Conservation (phyloP, 2,113 vertebrate genomes). For the Hiodon tergisus region DNA sequence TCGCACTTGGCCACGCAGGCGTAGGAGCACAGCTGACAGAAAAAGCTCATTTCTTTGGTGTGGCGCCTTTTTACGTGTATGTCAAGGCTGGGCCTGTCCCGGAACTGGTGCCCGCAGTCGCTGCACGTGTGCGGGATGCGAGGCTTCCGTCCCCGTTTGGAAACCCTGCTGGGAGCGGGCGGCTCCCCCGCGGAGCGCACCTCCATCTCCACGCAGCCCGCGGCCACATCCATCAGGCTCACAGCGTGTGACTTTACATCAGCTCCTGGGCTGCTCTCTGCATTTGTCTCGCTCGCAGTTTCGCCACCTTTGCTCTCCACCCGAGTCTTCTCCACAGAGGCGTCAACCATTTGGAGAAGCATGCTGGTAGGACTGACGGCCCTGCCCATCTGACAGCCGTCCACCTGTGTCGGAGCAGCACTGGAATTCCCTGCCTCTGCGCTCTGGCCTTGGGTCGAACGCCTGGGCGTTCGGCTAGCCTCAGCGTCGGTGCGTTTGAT, state of each 20-base stretch:
- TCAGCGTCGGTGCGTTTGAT: neutral
- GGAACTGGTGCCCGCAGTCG: slow-evolving; percentile 63
- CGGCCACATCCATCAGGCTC: neutral
- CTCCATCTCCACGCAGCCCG: neutral
- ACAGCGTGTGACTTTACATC: slow-evolving; percentile 24
- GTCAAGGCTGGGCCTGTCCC: slow-evolving; percentile 57
- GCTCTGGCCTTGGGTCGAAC: neutral
- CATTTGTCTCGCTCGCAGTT: neutral
- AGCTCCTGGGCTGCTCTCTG: slow-evolving; percentile 18
- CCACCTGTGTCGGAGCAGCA: neutral
- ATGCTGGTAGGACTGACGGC: slow-evolving; percentile 31
- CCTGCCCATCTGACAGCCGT: neutral
- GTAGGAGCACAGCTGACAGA: slow-evolving; percentile 54
- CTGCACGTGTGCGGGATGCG: slow-evolving; percentile 54
- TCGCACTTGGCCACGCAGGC: slow-evolving; percentile 48
- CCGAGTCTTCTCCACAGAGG: neutral
- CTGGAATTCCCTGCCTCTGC: neutral
- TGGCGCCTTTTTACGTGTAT: slow-evolving; percentile 59
- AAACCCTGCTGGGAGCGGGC: slow-evolving; percentile 41
- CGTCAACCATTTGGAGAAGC: slow-evolving; percentile 34
- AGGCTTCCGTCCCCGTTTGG: slow-evolving; percentile 56
- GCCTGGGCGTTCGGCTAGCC: neutral
- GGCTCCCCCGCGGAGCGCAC: slow-evolving; percentile 8
- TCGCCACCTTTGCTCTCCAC: neutral
- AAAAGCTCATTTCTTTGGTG: slow-evolving; percentile 51